Conservation (phyloP, 2,113 vertebrate genomes). For the Coptodon rendalli region DNA sequence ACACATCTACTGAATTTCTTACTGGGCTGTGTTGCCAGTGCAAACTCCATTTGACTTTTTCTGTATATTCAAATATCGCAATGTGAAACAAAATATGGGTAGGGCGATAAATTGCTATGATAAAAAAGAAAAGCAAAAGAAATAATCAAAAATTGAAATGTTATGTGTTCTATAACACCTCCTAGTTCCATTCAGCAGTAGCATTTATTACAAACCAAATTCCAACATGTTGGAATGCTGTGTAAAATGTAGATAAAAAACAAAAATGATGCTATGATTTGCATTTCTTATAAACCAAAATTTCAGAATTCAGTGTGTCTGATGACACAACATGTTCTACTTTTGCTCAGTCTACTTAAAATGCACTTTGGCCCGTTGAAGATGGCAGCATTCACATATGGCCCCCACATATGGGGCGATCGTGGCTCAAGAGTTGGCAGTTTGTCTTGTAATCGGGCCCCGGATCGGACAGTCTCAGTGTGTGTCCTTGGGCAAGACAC, state of each 20-base stretch:
- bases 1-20: background rate
- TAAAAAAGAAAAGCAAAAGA: background rate
- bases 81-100: background rate
- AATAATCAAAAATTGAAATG: background rate
- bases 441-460: too few species aligned
- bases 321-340: background rate
- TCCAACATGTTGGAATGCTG: fast-evolving
- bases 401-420: background rate
- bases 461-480: too few species aligned
- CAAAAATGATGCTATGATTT: background rate
- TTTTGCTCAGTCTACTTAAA: fast-evolving
- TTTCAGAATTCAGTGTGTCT: background rate
- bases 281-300: background rate
- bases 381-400: background rate
- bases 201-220: background rate
- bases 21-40: background rate
- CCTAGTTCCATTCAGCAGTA: background rate
- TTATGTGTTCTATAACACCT: background rate
- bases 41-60: background rate
- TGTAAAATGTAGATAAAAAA: background rate
- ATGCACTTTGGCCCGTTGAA: background rate
- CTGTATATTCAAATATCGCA: background rate
- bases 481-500: too few species aligned
- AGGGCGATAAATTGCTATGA: background rate
- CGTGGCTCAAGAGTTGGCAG: too few species aligned